Percentiles rank a stretch among this genome's conserved stretches.
phyloP scores from a whole-genome alignment of 2,888 invertebrate genomes.

The Thysanoteuthis rhombus region DNA sequence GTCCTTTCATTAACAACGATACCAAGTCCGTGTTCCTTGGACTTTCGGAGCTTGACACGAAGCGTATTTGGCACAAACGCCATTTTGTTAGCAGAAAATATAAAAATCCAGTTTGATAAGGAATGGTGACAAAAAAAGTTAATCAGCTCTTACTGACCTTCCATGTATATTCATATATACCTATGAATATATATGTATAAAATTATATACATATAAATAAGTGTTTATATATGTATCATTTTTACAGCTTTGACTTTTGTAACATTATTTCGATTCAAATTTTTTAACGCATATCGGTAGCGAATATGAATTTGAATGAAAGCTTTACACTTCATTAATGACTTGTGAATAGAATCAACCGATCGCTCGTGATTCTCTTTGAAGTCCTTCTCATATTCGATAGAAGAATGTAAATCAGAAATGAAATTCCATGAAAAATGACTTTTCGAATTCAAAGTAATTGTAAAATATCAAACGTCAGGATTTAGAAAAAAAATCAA shows the following conservation, averaged over 20 bases:
- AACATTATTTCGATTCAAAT: too few species aligned
- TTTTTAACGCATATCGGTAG: too few species aligned
- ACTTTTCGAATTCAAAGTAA: not conserved
- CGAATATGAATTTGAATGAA: too few species aligned
- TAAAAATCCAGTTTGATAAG: not conserved
- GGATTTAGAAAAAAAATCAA: too few species aligned
- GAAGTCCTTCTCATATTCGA: not conserved
- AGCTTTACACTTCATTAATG: too few species aligned
- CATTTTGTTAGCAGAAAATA: conserved; percentile 33
- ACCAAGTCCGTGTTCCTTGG: conserved; percentile 57
- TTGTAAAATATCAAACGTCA: too few species aligned
- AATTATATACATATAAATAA: not conserved
- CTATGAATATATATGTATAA: not conserved
- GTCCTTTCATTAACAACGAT: conserved; percentile 59
- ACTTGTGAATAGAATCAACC: too few species aligned
- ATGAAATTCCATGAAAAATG: not conserved
- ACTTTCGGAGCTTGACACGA: conserved; percentile 59
- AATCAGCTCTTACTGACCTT: not conserved
- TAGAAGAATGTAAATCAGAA: not conserved
- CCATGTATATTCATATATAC: not conserved
- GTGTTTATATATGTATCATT: too few species aligned
- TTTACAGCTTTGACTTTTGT: not conserved
- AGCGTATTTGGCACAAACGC: conserved; percentile 48
- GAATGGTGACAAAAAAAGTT: not conserved
- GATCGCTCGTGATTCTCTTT: not conserved